Conservation (phyloP, 2,113 vertebrate genomes). For the Phylloscopus trochilus region DNA sequence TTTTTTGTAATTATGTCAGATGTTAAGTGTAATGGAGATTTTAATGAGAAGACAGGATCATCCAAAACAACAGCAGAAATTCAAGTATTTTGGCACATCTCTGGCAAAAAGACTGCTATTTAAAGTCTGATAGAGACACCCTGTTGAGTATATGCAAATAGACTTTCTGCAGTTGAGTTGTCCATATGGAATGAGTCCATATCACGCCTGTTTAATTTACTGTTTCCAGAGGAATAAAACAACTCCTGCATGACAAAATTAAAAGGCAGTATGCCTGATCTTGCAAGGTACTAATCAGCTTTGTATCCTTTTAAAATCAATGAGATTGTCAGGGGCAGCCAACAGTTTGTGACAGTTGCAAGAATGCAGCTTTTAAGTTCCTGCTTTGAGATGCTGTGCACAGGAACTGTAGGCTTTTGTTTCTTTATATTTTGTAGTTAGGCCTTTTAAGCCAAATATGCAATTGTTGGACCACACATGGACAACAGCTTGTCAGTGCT, state of each 20-base stretch:
- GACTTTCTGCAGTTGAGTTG: background rate
- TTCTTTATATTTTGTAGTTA: background rate
- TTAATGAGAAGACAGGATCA: background rate
- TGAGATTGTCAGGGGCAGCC: background rate
- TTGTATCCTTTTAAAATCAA: background rate
- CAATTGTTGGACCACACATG: background rate
- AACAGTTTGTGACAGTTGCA: background rate
- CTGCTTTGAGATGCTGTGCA: background rate
- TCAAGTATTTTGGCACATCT: background rate
- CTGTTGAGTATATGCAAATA: background rate
- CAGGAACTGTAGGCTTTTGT: background rate
- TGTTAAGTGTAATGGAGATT: background rate
- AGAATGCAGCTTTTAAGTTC: background rate
- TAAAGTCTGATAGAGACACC: background rate
- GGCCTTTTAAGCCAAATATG: background rate
- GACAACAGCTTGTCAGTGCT: background rate
- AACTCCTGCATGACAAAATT: slow-evolving; percentile 3
- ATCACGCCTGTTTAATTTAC: background rate
- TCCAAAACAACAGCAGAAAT: background rate
- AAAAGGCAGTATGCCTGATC: slow-evolving; percentile 14
- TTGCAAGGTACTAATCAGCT: slow-evolving; percentile 30
- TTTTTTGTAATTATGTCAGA: background rate
- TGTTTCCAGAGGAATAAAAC: background rate
- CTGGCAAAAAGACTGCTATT: background rate
- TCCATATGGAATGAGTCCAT: background rate